These are phyloP conservation scores for Geococcyx californianus DNA, from an alignment of 2,113 vertebrate species.

Conservation along the genomic window DNA sequence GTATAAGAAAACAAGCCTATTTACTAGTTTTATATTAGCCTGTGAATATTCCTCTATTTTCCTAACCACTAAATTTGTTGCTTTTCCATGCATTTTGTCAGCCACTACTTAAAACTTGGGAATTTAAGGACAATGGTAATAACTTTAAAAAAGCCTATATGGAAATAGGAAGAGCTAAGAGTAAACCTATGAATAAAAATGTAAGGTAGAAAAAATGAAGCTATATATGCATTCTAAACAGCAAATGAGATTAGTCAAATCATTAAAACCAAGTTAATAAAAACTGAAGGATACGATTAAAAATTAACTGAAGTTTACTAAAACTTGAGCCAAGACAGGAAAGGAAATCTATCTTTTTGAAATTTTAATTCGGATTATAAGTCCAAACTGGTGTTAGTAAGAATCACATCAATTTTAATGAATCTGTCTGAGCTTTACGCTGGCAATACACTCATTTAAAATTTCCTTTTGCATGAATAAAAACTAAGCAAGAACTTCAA, in stretches of 20 bases:
- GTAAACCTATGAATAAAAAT: neutral
- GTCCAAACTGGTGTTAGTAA: neutral
- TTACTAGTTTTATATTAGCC: neutral
- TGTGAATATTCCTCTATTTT: neutral
- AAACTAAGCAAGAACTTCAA: neutral
- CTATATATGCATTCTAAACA: neutral
- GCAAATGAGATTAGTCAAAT: neutral
- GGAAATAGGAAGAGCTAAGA: neutral
- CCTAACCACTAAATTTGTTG: neutral
- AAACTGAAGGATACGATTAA: neutral
- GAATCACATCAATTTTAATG: neutral
- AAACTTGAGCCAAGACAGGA: neutral
- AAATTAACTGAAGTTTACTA: neutral
- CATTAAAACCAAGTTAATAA: neutral
- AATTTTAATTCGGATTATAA: neutral
- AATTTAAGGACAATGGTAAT: neutral
- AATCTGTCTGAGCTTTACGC: neutral
- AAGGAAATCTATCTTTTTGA: neutral
- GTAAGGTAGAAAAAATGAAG: neutral
- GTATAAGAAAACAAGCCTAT: neutral
- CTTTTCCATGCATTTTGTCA: neutral
- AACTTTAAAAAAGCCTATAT: neutral
- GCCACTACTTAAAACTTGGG: neutral
- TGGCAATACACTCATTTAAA: neutral
- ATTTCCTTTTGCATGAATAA: neutral